A percentile compares a stretch with the other conserved stretches of the same genome.
Evolutionary conservation across 1,140 invertebrate species (phyloP).

Genomic region (Atta cephalotes): DNA sequence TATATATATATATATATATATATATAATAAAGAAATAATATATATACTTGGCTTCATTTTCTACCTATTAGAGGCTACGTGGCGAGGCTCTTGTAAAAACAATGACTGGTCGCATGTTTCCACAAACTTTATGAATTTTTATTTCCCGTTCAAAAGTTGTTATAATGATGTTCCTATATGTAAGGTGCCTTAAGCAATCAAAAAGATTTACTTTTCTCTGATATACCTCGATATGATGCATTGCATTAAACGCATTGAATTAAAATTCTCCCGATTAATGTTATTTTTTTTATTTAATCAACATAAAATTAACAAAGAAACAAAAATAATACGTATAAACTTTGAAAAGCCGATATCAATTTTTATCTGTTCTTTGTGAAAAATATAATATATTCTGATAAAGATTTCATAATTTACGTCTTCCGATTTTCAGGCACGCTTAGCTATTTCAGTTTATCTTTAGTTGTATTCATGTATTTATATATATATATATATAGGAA

Average conservation of each 20-base stretch:
- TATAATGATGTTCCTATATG: conserved; percentile 72
- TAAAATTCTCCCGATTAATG: background rate
- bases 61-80: conserved; percentile 79
- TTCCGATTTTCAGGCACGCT: conserved; percentile 22
- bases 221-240: conserved; percentile 11
- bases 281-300: conserved; percentile 6
- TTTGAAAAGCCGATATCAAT: background rate
- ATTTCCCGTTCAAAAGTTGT: conserved; percentile 37
- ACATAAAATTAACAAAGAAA: conserved; percentile 16
- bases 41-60: conserved; percentile 79
- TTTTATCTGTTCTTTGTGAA: background rate
- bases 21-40: conserved; percentile 59
- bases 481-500: conserved; percentile 64
- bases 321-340: background rate
- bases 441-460: conserved; percentile 25
- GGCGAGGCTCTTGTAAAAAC: conserved; percentile 80
- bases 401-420: background rate
- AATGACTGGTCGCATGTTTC: conserved; percentile 63
- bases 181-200: conserved; percentile 69
- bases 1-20: too few species aligned
- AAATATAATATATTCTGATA: background rate
- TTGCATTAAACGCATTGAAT: background rate
- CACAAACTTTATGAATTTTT: conserved; percentile 36
- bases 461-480: conserved; percentile 30
- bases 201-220: conserved; percentile 41